A percentile compares a stretch with the other conserved stretches of the same genome.
These are phyloP conservation scores for Malurus splendens DNA, from an alignment of 2,797 vertebrate genomes.

Conservation along the genomic window DNA sequence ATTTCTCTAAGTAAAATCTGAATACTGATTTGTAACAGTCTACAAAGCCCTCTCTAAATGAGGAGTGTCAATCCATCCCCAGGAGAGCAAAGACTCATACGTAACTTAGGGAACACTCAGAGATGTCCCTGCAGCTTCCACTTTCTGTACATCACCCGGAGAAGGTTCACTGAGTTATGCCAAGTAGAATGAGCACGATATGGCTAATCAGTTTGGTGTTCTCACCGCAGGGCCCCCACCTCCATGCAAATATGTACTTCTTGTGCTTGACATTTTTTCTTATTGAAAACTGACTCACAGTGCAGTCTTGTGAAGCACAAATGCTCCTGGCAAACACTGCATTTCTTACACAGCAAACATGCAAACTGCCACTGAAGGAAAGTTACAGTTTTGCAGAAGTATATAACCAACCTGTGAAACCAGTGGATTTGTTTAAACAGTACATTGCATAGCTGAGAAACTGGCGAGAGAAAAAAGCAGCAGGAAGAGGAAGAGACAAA, in stretches of 20 bases:
- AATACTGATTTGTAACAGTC: neutral
- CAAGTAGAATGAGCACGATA: neutral
- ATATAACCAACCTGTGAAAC: neutral
- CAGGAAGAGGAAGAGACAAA: slow-evolving; percentile 31
- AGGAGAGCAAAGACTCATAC: neutral
- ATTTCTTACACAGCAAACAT: neutral
- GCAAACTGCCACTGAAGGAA: neutral
- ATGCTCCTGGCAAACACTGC: neutral
- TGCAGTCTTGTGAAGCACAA: neutral
- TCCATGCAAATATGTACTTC: neutral
- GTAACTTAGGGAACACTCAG: neutral
- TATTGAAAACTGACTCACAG: neutral
- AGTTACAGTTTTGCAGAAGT: neutral
- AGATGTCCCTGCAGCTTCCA: neutral
- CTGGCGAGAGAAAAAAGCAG: neutral
- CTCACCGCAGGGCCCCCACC: neutral
- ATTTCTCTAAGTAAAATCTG: neutral
- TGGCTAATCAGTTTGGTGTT: neutral
- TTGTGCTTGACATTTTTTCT: neutral
- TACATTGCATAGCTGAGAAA: neutral
- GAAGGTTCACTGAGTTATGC: neutral
- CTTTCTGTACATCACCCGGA: neutral
- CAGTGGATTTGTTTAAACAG: neutral
- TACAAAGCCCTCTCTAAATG: neutral
- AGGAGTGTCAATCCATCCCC: neutral